A percentile compares a stretch with the other conserved stretches of the same genome.
Conservation (phyloP, 2,113 vertebrate genomes). For the Rhinichthys klamathensis region DNA sequence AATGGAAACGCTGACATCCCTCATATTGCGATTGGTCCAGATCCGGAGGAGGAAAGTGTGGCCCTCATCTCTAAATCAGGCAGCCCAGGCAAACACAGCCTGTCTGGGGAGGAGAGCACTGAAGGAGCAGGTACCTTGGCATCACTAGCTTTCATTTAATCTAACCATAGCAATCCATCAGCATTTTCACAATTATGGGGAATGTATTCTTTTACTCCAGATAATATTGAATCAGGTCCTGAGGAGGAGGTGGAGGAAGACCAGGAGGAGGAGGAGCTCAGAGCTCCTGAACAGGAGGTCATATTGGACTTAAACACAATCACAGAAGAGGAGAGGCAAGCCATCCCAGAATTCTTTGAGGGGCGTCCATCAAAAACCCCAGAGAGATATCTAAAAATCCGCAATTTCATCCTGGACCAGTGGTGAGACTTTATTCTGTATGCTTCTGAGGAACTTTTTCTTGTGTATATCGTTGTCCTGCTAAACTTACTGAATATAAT, state of each 20-base stretch:
- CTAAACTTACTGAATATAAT: background rate
- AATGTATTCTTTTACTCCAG: conserved; percentile 12
- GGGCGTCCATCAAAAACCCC: conserved; percentile 95
- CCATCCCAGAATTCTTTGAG: conserved; percentile 97
- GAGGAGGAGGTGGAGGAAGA: conserved; percentile 51
- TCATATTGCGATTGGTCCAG: conserved; percentile 19
- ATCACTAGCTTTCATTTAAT: background rate
- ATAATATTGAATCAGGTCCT: conserved; percentile 43
- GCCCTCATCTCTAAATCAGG: conserved; percentile 18
- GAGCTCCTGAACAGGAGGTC: conserved; percentile 88
- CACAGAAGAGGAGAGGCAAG: conserved; percentile 94
- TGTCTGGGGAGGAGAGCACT: conserved; percentile 14
- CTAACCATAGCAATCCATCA: background rate
- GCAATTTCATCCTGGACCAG: conserved; percentile 97
- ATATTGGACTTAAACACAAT: conserved; percentile 83
- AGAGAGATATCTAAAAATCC: conserved; percentile 95
- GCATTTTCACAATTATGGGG: background rate
- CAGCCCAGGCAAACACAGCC: conserved; percentile 24
- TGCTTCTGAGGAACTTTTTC: background rate
- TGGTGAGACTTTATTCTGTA: conserved; percentile 78
- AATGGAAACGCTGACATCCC: background rate
- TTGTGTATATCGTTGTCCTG: background rate
- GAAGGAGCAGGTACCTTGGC: conserved; percentile 30
- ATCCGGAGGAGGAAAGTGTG: conserved; percentile 36
- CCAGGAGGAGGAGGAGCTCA: conserved; percentile 79